Conservation (phyloP, 2,797 vertebrate species). For the Kryptopterus vitreolus region DNA sequence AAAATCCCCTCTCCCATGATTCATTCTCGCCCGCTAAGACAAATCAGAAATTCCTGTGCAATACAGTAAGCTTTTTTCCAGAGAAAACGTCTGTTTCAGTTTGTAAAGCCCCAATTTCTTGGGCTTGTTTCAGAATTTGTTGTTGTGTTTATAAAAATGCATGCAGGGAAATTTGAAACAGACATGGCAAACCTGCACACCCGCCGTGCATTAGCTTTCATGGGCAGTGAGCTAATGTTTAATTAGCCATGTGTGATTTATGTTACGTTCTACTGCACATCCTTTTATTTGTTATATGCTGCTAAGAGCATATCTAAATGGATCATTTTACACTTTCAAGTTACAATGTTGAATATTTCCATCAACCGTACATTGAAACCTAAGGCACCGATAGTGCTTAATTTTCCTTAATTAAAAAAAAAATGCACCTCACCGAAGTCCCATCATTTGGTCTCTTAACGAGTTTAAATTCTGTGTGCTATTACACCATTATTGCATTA, state of each 20-base stretch:
- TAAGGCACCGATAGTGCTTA: background rate
- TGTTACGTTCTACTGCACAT: background rate
- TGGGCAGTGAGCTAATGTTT: background rate
- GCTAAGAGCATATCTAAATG: background rate
- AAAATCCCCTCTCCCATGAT: no score
- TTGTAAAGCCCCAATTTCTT: no score
- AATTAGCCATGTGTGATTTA: background rate
- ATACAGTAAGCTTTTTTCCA: background rate
- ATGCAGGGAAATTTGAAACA: no score
- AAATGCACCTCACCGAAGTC: background rate
- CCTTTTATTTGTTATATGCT: background rate
- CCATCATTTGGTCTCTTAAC: background rate
- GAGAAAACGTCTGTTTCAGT: no score
- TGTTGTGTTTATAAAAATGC: background rate
- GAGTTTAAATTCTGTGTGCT: background rate
- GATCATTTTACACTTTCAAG: background rate
- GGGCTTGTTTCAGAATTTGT: background rate
- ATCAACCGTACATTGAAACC: background rate
- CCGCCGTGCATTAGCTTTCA: background rate
- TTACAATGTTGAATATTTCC: background rate
- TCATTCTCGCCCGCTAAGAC: background rate
- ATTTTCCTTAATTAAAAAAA: background rate
- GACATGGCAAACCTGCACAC: background rate
- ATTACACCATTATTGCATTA: background rate
- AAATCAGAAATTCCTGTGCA: background rate